phyloP scores from a whole-genome alignment of 2,888 invertebrate genomes.

The Ptilodon capucinus region DNA sequence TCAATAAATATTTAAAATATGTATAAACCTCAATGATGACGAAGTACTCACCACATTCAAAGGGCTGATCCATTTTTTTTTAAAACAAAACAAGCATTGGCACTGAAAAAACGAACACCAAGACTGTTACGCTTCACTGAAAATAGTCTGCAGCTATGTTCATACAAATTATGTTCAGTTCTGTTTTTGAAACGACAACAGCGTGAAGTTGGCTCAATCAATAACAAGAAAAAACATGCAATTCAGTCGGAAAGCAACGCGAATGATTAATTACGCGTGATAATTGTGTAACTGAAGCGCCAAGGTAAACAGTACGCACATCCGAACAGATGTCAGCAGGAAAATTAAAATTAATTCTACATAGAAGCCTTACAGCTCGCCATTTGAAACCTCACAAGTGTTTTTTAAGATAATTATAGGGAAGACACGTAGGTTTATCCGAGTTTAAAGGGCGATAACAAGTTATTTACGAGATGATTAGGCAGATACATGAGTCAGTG shows the following conservation, averaged over 20 bases:
- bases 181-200: slow-evolving; percentile 44
- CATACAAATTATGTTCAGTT: slow-evolving; percentile 45
- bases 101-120: slow-evolving; percentile 35
- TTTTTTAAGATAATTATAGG: slow-evolving; percentile 12
- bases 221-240: slow-evolving; percentile 36
- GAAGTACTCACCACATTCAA: slow-evolving; percentile 61
- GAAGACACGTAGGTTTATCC: slow-evolving; percentile 10
- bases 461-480: slow-evolving; percentile 34
- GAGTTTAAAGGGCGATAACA: slow-evolving; percentile 28
- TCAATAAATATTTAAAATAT: not conserved
- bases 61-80: slow-evolving; percentile 57
- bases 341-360: slow-evolving; percentile 13
- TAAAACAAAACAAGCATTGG: slow-evolving; percentile 32
- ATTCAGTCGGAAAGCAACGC: slow-evolving; percentile 32
- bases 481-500: slow-evolving; percentile 37
- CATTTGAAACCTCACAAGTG: slow-evolving; percentile 49
- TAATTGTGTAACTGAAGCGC: slow-evolving; percentile 22
- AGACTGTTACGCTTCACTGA: slow-evolving; percentile 64
- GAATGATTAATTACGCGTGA: slow-evolving; percentile 32
- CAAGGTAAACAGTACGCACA: slow-evolving; percentile 48
- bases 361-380: slow-evolving; percentile 49
- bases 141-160: slow-evolving; percentile 65
- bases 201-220: slow-evolving; percentile 60
- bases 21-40: not conserved
- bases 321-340: slow-evolving; percentile 32